A percentile compares a stretch with the other conserved stretches of the same genome.
Conservation (phyloP, 1,140 invertebrate genomes). For the Drosophila watanabei region DNA sequence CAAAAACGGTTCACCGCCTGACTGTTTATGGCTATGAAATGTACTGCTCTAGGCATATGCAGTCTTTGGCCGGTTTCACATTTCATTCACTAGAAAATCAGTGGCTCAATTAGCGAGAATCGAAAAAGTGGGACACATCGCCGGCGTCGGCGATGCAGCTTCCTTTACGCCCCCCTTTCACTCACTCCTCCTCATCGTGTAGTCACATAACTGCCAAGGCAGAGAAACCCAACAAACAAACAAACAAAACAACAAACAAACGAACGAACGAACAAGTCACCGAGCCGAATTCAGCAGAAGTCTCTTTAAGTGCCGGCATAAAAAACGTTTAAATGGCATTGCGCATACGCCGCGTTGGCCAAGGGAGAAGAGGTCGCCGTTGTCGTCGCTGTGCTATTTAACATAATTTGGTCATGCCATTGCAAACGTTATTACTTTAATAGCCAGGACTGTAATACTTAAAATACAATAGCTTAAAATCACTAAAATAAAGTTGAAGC, state of each 20-base stretch:
- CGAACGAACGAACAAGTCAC: conserved; percentile 4
- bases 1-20: conserved; percentile 47
- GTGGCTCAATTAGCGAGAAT: conserved; percentile 77
- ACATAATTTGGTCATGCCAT: conserved; percentile 61
- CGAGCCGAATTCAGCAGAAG: conserved; percentile 46
- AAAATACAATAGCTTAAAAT: neutral
- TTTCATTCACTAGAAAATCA: conserved; percentile 78
- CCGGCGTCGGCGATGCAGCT: conserved; percentile 50
- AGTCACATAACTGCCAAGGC: conserved; percentile 24
- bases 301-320: conserved; percentile 51
- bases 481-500: neutral
- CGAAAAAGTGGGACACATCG: conserved; percentile 64
- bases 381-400: conserved; percentile 36
- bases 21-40: conserved; percentile 58
- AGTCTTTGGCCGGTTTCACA: conserved; percentile 65
- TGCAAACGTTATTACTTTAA: conserved; percentile 29
- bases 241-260: neutral
- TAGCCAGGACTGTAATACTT: conserved; percentile 14
- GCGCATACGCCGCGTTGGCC: conserved; percentile 49
- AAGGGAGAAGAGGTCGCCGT: conserved; percentile 18
- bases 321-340: conserved; percentile 50
- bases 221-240: conserved; percentile 29
- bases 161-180: conserved; percentile 48
- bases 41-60: conserved; percentile 44
- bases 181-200: conserved; percentile 37